Conservation (phyloP, 2,797 vertebrate genomes). For the Pristis pectinata region DNA sequence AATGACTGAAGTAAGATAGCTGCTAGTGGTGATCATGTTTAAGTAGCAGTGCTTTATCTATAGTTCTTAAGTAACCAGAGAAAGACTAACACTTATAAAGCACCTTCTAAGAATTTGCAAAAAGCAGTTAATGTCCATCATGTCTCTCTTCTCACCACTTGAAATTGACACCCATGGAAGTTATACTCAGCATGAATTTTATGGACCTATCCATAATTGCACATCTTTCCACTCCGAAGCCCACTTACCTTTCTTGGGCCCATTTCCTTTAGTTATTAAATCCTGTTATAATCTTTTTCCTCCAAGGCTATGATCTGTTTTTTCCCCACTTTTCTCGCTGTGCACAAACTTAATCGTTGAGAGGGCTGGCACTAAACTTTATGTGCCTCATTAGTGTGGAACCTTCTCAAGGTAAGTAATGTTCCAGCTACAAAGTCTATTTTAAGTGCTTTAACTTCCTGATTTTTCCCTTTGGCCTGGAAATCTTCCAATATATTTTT, state of each 20-base stretch:
- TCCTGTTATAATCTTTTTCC: background rate
- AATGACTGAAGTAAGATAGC: background rate
- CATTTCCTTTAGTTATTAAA: background rate
- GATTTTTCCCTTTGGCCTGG: background rate
- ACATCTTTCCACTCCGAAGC: background rate
- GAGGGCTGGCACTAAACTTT: background rate
- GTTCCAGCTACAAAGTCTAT: background rate
- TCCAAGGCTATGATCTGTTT: background rate
- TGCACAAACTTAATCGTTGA: background rate
- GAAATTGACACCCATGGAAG: background rate
- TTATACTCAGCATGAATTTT: background rate
- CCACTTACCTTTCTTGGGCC: background rate
- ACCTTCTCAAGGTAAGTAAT: background rate
- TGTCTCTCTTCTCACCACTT: background rate
- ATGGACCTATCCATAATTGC: background rate
- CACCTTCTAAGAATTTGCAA: background rate
- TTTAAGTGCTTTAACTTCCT: background rate
- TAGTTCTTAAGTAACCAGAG: background rate
- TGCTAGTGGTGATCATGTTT: background rate
- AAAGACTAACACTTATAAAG: background rate
- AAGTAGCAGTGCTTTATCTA: background rate
- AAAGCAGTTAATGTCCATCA: background rate
- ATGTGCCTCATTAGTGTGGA: background rate
- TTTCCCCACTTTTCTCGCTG: background rate
- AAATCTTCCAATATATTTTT: background rate